Evolutionary conservation across 2,888 invertebrate species (phyloP).

Genomic region (Scaptomyza parva): DNA sequence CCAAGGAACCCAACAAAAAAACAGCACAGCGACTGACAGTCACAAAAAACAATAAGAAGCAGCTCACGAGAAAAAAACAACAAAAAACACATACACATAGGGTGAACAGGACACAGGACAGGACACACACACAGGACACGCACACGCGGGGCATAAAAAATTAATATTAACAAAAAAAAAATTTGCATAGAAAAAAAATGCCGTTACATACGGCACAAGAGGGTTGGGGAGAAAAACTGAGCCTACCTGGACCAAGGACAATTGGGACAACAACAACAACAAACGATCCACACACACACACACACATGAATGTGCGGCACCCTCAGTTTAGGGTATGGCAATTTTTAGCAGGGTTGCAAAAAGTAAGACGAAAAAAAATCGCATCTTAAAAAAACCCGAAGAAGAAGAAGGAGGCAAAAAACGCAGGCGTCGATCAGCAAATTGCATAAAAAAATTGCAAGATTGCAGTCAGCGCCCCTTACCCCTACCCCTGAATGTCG

Average conservation of each 20-base stretch:
- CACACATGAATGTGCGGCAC: slow-evolving; percentile 46
- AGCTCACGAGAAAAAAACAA: slow-evolving; percentile 45
- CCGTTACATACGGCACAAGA: slow-evolving; percentile 75
- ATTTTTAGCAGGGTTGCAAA: slow-evolving; percentile 53
- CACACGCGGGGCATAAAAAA: slow-evolving; percentile 72
- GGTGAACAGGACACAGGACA: neutral
- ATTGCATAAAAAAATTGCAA: slow-evolving; percentile 78
- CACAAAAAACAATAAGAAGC: slow-evolving; percentile 63
- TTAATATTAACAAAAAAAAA: slow-evolving; percentile 78
- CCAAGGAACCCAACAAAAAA: no score
- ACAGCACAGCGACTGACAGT: slow-evolving; percentile 58
- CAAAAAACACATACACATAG: slow-evolving; percentile 34
- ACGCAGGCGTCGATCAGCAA: slow-evolving; percentile 63
- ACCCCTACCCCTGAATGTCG: neutral
- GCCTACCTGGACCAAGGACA: slow-evolving; percentile 61
- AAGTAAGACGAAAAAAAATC: slow-evolving; percentile 26
- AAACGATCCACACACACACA: slow-evolving; percentile 22
- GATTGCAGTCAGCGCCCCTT: slow-evolving; percentile 14
- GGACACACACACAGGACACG: slow-evolving; percentile 21
- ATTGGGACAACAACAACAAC: slow-evolving; percentile 32
- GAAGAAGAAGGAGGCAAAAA: slow-evolving; percentile 25
- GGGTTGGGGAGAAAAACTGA: slow-evolving; percentile 12
- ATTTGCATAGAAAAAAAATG: slow-evolving; percentile 85
- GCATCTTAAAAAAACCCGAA: slow-evolving; percentile 1
- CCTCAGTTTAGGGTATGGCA: slow-evolving; percentile 45